A percentile compares a stretch with the other conserved stretches of the same genome.
These are phyloP conservation scores for Paraescarpia echinospica DNA, from an alignment of 1,140 invertebrate genomes.

Conservation along the genomic window DNA sequence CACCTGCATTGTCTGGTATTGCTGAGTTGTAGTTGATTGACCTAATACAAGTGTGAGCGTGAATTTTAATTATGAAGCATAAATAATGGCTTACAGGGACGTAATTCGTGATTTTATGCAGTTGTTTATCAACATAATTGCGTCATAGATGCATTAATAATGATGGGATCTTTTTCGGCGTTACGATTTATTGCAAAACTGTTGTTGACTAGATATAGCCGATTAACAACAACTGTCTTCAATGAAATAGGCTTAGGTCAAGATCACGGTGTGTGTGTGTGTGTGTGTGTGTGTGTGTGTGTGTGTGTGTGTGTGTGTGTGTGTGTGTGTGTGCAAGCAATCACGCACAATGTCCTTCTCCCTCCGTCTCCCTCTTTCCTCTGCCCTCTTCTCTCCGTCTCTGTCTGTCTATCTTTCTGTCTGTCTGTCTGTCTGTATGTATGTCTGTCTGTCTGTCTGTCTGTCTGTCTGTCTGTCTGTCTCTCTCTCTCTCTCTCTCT, in stretches of 20 bases:
- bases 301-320: too few species aligned
- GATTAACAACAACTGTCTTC: not conserved
- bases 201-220: not conserved
- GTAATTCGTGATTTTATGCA: not conserved
- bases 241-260: not conserved
- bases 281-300: too few species aligned
- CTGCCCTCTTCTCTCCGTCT: not conserved
- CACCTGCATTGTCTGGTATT: not conserved
- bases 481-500: not conserved
- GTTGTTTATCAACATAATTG: not conserved
- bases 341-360: too few species aligned
- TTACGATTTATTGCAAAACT: not conserved
- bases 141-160: not conserved
- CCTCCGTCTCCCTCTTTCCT: not conserved
- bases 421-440: not conserved
- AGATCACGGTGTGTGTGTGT: not conserved
- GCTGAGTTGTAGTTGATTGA: not conserved
- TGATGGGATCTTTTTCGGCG: not conserved
- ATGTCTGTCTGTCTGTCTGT: not conserved
- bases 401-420: not conserved
- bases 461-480: not conserved
- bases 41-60: not conserved
- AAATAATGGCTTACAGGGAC: not conserved
- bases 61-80: not conserved
- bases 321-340: too few species aligned